Evolutionary conservation across 2,113 vertebrate species (phyloP).

Genomic region (Equus przewalskii): DNA sequence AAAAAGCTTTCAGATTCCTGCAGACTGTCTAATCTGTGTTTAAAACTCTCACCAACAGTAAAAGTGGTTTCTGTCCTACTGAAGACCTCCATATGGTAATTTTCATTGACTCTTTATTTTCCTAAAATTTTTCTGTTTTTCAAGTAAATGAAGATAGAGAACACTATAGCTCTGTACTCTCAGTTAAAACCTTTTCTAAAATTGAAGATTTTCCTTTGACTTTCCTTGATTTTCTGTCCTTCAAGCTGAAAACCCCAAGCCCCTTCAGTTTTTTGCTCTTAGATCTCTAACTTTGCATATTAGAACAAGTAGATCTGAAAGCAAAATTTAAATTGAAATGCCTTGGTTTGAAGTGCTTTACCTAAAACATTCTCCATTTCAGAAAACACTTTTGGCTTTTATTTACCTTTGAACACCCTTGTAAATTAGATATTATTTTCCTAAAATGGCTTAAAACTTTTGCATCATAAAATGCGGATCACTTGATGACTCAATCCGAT

Average conservation of each 20-base stretch:
- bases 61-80: not conserved
- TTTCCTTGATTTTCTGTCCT: not conserved
- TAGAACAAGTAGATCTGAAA: conserved; percentile 46
- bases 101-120: not conserved
- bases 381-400: conserved; percentile 39
- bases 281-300: conserved; percentile 31
- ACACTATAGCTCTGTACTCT: not conserved
- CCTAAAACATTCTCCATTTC: conserved; percentile 52
- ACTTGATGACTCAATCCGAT: conserved; percentile 37
- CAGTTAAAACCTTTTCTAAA: not conserved
- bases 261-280: conserved; percentile 16
- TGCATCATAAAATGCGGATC: conserved; percentile 48
- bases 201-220: conserved; percentile 17
- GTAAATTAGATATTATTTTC: conserved; percentile 57
- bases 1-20: conserved; percentile 25
- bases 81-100: not conserved
- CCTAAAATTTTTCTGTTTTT: not conserved
- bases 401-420: conserved; percentile 64
- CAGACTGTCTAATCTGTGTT: not conserved
- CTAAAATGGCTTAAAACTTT: conserved; percentile 74
- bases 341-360: conserved; percentile 43
- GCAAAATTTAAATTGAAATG: conserved; percentile 63
- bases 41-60: not conserved
- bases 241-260: not conserved
- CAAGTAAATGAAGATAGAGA: conserved; percentile 37